Evolutionary conservation across 2,888 invertebrate species (phyloP).

Genomic region (Pelosia muscerda): DNA sequence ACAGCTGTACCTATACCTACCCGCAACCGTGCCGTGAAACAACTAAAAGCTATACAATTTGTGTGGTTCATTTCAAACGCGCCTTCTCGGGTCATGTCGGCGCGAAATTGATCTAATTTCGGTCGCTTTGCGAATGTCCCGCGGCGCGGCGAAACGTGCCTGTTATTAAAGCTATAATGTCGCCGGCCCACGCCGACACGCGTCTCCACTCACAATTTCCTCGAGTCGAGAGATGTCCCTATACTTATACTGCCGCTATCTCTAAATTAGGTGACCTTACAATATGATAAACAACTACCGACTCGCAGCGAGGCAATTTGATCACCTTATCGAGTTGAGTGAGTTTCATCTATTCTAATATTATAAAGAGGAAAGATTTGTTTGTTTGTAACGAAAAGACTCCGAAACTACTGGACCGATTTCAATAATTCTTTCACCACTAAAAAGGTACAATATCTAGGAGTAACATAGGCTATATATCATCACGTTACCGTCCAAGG

Average conservation of each 20-base stretch:
- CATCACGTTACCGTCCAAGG: no score
- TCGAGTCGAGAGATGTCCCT: not conserved
- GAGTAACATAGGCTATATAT: no score
- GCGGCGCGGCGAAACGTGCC: conserved; percentile 3
- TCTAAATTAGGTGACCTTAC: not conserved
- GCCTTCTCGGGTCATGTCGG: not conserved
- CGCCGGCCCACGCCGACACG: not conserved
- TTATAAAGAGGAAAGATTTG: no score
- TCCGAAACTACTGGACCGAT: no score
- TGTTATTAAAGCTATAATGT: conserved; percentile 6
- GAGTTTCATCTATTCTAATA: no score
- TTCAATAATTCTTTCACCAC: no score
- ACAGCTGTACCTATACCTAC: not conserved
- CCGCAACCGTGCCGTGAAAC: not conserved
- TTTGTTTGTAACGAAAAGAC: no score
- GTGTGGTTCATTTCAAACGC: not conserved
- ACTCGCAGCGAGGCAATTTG: not conserved
- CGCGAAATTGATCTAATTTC: conserved; percentile 13
- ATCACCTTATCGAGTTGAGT: not conserved
- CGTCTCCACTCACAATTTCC: not conserved
- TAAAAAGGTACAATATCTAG: no score
- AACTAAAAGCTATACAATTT: not conserved
- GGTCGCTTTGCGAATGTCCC: conserved; percentile 7
- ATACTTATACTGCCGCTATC: not conserved
- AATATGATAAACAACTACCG: not conserved